Evolutionary conservation across 2,113 vertebrate species (phyloP).

Genomic region (Nibea coibor): DNA sequence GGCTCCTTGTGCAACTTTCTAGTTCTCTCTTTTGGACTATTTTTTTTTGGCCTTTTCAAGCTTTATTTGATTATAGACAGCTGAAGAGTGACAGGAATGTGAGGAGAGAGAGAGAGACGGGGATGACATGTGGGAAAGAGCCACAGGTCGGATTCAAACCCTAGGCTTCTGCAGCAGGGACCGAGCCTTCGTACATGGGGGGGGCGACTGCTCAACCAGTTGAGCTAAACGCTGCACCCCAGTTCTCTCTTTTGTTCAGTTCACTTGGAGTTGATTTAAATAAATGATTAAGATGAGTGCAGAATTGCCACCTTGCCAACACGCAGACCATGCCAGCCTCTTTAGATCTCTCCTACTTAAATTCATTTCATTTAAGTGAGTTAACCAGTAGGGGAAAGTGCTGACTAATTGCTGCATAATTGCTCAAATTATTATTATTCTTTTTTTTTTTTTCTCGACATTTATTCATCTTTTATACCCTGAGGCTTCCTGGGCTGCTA

Average conservation of each 20-base stretch:
- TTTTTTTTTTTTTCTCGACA: background rate
- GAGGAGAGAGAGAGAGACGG: no score
- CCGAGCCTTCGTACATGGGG: no score
- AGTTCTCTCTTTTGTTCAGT: background rate
- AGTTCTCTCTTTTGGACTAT: background rate
- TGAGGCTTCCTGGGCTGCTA: conserved; percentile 21
- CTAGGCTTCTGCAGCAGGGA: no score
- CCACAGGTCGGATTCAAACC: no score
- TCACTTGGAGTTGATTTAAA: background rate
- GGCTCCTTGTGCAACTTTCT: no score
- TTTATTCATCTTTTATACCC: conserved; percentile 28
- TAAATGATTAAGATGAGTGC: background rate
- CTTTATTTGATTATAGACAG: no score
- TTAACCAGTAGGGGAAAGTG: conserved; percentile 10
- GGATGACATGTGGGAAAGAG: no score
- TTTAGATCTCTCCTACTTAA: background rate
- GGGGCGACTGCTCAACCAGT: no score
- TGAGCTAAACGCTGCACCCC: no score
- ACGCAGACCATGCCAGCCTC: background rate
- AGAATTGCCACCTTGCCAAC: conserved; percentile 10
- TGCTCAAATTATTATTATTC: conserved; percentile 18
- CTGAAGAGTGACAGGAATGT: no score
- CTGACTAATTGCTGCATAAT: conserved; percentile 54
- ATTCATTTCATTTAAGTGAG: conserved; percentile 11
- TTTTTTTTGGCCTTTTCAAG: no score